These are phyloP conservation scores for Oligia fasciuncula DNA, from an alignment of 2,888 invertebrate species.

Conservation along the genomic window DNA sequence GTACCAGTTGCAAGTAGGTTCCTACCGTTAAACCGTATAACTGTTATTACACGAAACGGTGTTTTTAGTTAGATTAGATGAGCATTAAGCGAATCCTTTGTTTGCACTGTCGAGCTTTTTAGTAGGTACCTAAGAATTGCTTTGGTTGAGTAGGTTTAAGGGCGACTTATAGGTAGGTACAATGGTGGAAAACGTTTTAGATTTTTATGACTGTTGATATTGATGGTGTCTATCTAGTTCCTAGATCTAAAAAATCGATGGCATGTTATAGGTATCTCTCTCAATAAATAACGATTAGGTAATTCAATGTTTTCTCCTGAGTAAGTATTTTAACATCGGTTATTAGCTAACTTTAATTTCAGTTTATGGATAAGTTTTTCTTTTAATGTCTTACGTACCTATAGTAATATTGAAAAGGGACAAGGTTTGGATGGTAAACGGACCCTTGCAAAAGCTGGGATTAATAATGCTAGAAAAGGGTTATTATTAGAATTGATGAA, in stretches of 20 bases:
- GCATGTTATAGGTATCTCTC: background rate
- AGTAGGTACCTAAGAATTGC: constrained; percentile 25
- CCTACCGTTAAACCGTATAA: constrained; percentile 16
- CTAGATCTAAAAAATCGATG: background rate
- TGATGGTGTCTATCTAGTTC: background rate
- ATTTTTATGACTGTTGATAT: too few species aligned
- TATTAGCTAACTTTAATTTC: background rate
- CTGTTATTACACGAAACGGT: constrained; percentile 29
- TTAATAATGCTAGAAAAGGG: constrained; percentile 7
- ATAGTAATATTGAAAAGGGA: background rate
- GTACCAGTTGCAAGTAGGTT: constrained; percentile 16
- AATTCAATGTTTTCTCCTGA: background rate
- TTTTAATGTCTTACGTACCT: too few species aligned
- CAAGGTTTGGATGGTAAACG: background rate
- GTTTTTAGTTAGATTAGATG: constrained; percentile 49
- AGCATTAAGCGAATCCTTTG: constrained; percentile 38
- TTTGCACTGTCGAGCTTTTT: constrained; percentile 32
- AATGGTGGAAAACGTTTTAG: background rate
- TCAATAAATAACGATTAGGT: background rate
- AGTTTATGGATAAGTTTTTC: background rate
- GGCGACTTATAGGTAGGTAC: background rate
- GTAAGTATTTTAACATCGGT: background rate
- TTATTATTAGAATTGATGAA: background rate
- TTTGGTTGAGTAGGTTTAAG: background rate
- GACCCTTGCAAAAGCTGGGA: background rate